phyloP scores from a whole-genome alignment of 1,140 invertebrate species.

The Hylaeus volcanicus region DNA sequence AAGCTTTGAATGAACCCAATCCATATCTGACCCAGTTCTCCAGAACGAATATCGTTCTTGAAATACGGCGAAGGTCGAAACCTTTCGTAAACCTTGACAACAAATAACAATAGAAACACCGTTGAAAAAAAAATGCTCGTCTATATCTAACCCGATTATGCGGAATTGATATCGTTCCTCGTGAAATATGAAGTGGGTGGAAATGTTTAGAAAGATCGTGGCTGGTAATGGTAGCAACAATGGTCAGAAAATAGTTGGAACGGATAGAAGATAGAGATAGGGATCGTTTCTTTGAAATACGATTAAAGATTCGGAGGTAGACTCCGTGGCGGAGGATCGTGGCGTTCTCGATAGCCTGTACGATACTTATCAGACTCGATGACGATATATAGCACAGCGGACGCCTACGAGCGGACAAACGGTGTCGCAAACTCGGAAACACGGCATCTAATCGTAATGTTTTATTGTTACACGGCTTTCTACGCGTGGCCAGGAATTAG shows the following conservation, averaged over 20 bases:
- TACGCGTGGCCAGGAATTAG: conserved; percentile 33
- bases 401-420: conserved; percentile 38
- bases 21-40: too few relatives aligned
- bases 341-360: conserved; percentile 8
- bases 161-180: too few relatives aligned
- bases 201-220: background rate
- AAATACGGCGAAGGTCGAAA: too few relatives aligned
- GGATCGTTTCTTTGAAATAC: conserved; percentile 37
- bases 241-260: background rate
- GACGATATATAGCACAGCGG: conserved; percentile 35
- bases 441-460: conserved; percentile 47
- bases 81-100: too few relatives aligned
- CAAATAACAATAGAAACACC: too few relatives aligned
- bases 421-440: conserved; percentile 45
- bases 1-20: too few relatives aligned
- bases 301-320: conserved; percentile 35
- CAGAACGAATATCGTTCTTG: too few relatives aligned
- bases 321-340: background rate
- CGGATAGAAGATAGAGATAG: conserved; percentile 21
- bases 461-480: conserved; percentile 38
- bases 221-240: background rate
- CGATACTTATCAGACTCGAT: conserved; percentile 41
- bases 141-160: too few relatives aligned
- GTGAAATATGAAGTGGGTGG: too few relatives aligned
- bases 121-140: too few relatives aligned